phyloP scores from a whole-genome alignment of 2,113 vertebrate genomes.

The Terrapene triunguis region DNA sequence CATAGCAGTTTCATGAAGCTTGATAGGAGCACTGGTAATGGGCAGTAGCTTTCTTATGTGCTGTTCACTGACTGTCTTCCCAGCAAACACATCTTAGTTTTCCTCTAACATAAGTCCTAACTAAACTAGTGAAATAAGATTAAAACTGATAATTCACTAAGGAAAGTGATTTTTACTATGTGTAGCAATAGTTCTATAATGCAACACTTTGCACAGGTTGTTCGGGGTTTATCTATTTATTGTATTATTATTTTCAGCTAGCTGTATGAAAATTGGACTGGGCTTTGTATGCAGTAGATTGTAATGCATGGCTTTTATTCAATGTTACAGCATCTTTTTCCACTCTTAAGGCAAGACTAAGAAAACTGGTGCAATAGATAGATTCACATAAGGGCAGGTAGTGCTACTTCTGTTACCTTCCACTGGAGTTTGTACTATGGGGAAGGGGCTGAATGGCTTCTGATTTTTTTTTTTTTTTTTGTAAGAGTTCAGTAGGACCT shows the following conservation, averaged over 20 bases:
- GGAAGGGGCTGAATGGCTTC: neutral
- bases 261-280: neutral
- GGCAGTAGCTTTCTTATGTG: neutral
- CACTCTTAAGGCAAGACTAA: neutral
- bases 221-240: neutral
- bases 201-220: neutral
- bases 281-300: neutral
- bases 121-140: neutral
- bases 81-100: slow-evolving; percentile 4
- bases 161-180: neutral
- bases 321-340: neutral
- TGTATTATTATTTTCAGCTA: neutral
- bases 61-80: neutral
- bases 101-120: neutral
- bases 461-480: neutral
- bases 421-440: neutral
- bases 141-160: neutral
- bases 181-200: neutral
- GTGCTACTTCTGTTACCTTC: neutral
- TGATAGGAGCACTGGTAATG: neutral
- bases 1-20: neutral
- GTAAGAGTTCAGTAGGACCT: neutral
- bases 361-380: neutral
- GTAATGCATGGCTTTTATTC: neutral
- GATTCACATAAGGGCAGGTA: neutral